Base-by-base conservation (phyloP, 2,797 vertebrate genomes). In the Nothura maculosa region DNA sequence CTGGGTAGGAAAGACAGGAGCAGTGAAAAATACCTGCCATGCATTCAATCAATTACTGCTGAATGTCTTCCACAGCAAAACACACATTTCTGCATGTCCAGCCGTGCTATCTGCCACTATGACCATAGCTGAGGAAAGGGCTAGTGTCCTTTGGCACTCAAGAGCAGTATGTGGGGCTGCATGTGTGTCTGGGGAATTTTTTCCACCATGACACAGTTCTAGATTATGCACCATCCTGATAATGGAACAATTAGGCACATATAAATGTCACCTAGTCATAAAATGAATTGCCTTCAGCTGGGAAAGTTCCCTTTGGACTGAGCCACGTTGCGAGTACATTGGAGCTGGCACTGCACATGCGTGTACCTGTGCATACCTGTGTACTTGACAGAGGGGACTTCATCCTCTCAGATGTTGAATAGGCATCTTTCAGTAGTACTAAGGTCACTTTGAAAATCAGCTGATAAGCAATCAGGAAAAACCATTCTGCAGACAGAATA, bases 231-330 rank as follows among this genome's bases (percentile, higher is more conserved):
- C 87, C 70, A 73, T 74, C 89, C 88, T 94, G 74, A 80, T 93
- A 89, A 74, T 50, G 54, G 34, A 34, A 67, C 47, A 80, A 92
- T 79, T 93, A 93, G 38, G 45, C 22, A 19, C 50, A 52, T 87
- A 64, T 55, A 90, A 87, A 73, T 70, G 52, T 67, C 19, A 91
- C 36, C 69, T 69, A 58, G 43, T 63, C 14, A 79, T 47, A 58
- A 89, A 78, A 38, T 48, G 0, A 89, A 60, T 43, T 87, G 42
- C 72, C 92, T 80, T 34, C 47, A 79, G 52, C 47, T 81, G 88
- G 91, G 68, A 81, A 73, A 77, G 36, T 78, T 91, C 66, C 87
- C 93, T 96, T 94, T 90, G 93, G 85, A 91, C 91, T 3, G 4
- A 80, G 72, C n/a, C 76, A 92, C 69, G 12, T 81, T 82, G 75